Evolutionary conservation across 2,888 invertebrate genomes (phyloP).

Genomic region (Pediacus dermestoides): DNA sequence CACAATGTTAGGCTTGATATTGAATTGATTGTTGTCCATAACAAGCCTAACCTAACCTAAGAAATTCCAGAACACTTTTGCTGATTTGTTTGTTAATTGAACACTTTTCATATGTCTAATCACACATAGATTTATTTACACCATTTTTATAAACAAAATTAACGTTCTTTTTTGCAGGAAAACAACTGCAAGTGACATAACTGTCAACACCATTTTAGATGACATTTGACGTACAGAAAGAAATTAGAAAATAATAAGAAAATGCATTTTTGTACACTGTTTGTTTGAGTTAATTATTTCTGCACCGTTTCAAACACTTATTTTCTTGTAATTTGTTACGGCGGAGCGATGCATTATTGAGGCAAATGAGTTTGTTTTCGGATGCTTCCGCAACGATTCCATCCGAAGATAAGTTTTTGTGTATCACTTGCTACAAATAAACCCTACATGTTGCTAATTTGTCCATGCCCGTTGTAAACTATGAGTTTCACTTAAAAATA

Average conservation of each 20-base stretch:
- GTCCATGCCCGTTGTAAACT: constrained; percentile 21
- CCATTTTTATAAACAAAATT: constrained; percentile 29
- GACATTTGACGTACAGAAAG: constrained; percentile 44
- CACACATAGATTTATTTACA: constrained; percentile 19
- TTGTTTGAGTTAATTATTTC: constrained; percentile 8
- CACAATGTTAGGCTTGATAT: constrained; percentile 24
- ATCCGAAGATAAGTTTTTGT: constrained; percentile 33
- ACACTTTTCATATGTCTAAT: neutral
- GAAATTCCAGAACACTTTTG: constrained; percentile 17
- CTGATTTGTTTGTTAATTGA: constrained; percentile 18
- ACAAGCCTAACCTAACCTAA: constrained; percentile 36
- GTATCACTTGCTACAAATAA: constrained; percentile 25
- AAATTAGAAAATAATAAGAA: constrained; percentile 35
- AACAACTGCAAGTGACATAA: constrained; percentile 45
- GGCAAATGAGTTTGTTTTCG: constrained; percentile 47
- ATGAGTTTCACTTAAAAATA: constrained; percentile 31
- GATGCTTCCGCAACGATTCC: constrained; percentile 42
- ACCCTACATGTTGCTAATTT: constrained; percentile 25
- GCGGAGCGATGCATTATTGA: constrained; percentile 45
- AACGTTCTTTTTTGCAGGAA: constrained; percentile 38
- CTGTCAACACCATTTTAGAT: constrained; percentile 48
- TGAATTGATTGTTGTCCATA: constrained; percentile 30
- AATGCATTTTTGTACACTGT: constrained; percentile 24
- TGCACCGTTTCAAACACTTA: constrained; percentile 24
- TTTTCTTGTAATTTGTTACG: constrained; percentile 33